Conservation (phyloP, 2,888 invertebrate genomes). For the Pardosa pseudoannulata region DNA sequence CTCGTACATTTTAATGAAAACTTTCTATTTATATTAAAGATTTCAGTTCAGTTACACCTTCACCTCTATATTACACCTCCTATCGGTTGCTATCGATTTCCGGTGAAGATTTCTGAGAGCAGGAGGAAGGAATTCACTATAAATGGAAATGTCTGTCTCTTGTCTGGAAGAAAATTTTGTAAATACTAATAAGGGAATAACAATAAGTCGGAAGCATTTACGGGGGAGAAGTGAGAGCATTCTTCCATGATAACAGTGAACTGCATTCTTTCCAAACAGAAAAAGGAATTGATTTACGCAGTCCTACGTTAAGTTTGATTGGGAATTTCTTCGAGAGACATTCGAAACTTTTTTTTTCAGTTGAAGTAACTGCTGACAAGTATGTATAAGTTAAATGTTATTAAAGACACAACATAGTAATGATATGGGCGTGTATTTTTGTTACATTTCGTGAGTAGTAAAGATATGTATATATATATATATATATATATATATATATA, state of each 20-base stretch:
- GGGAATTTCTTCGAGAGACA: too few species aligned
- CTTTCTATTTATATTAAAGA: not conserved
- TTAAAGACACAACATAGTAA: too few species aligned
- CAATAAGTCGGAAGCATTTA: not conserved
- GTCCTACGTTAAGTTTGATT: not conserved
- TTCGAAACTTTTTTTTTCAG: too few species aligned
- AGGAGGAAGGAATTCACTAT: slow-evolving; percentile 1
- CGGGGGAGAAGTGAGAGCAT: not conserved
- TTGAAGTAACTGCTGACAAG: too few species aligned
- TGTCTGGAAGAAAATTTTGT: not conserved
- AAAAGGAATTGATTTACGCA: not conserved
- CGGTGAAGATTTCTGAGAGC: not conserved
- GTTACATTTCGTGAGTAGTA: too few species aligned
- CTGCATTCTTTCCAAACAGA: not conserved
- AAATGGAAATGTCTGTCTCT: slow-evolving; percentile 4
- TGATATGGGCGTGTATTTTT: too few species aligned
- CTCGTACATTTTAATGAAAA: too few species aligned
- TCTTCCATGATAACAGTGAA: not conserved
- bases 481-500: too few species aligned
- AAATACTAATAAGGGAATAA: slow-evolving; percentile 7
- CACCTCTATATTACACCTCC: not conserved
- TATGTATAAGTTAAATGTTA: too few species aligned
- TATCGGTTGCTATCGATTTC: slow-evolving; percentile 1
- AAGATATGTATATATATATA: too few species aligned
- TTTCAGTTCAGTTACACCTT: not conserved